phyloP scores from a whole-genome alignment of 2,113 vertebrate species.

The Anguilla rostrata region DNA sequence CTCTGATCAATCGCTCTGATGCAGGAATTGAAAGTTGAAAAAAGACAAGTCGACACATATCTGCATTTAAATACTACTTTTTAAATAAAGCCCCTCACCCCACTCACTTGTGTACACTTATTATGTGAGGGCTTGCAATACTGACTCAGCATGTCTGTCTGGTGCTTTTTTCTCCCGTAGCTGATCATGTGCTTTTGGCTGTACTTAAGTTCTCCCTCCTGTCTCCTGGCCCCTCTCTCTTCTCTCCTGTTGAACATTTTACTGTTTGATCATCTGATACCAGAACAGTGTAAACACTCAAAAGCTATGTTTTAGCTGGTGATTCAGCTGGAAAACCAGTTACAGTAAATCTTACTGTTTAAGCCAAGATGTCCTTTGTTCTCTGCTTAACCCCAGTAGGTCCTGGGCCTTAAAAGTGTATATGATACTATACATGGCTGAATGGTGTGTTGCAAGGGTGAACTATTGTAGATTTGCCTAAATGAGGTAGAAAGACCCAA shows the following conservation, averaged over 20 bases:
- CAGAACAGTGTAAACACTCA: not conserved
- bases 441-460: too few species aligned
- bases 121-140: not conserved
- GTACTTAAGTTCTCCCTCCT: not conserved
- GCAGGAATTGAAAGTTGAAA: not conserved
- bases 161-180: not conserved
- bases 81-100: not conserved
- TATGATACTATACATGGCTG: too few species aligned
- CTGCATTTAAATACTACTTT: not conserved
- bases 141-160: slow-evolving; percentile 4
- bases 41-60: not conserved
- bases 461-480: too few species aligned
- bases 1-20: not conserved
- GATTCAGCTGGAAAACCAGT: not conserved
- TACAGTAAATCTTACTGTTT: not conserved
- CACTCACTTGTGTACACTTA: not conserved
- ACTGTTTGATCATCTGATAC: not conserved
- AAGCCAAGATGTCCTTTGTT: not conserved
- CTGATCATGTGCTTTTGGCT: not conserved
- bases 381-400: not conserved
- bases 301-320: not conserved
- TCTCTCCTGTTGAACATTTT: slow-evolving; percentile 1
- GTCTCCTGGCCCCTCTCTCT: not conserved
- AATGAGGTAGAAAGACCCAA: too few species aligned
- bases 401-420: not conserved